phyloP scores from a whole-genome alignment of 2,113 vertebrate species.

The Odobenus rosmarus region DNA sequence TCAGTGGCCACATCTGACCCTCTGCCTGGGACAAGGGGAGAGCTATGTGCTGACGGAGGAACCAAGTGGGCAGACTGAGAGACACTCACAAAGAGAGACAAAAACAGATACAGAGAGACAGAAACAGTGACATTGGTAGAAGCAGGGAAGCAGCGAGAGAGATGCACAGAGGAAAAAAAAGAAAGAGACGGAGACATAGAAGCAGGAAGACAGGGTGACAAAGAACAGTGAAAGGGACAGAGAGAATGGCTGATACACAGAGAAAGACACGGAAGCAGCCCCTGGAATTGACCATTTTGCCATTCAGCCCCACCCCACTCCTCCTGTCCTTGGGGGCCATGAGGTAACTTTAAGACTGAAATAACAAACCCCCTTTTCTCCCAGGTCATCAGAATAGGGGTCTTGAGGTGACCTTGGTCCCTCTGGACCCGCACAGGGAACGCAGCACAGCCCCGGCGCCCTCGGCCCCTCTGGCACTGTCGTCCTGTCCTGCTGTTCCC shows the following conservation, averaged over 20 bases:
- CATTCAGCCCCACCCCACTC: rapidly evolving
- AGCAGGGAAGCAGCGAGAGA: background rate
- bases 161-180: background rate
- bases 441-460: background rate
- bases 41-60: background rate
- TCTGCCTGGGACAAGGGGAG: background rate
- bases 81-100: background rate
- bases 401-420: background rate
- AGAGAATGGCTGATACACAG: background rate
- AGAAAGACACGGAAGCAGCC: background rate
- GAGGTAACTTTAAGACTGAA: background rate
- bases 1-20: rapidly evolving
- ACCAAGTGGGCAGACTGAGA: background rate
- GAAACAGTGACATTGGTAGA: background rate
- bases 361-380: background rate
- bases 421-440: background rate
- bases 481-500: no score
- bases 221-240: background rate
- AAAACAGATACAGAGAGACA: background rate
- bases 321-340: background rate
- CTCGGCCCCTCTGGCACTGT: background rate
- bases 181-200: background rate
- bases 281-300: rapidly evolving
- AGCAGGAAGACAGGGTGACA: background rate
- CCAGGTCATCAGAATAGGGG: background rate